These are phyloP conservation scores for Paelopatides confundens DNA, from an alignment of 53 echinoderm and acorn worm genomes.

Conservation along the genomic window DNA sequence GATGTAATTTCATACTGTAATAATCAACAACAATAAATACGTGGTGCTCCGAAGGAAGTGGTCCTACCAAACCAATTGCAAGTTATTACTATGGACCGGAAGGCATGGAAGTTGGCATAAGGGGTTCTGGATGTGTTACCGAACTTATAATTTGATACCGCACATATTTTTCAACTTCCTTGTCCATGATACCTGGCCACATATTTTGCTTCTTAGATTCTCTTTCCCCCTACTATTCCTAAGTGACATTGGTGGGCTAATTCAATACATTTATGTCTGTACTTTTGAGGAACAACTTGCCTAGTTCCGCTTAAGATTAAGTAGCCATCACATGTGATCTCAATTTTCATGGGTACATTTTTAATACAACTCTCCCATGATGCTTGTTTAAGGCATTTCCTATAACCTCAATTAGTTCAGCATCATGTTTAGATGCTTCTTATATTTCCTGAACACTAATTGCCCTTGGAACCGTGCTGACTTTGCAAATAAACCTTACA, in stretches of 20 bases:
- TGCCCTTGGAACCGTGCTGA: slow-evolving; percentile 22
- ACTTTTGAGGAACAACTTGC: neutral
- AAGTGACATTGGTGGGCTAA: neutral
- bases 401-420: slow-evolving; percentile 44
- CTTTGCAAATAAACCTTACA: too few relatives aligned
- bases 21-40: slow-evolving; percentile 56
- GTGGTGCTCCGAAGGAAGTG: slow-evolving; percentile 48
- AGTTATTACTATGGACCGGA: slow-evolving; percentile 54
- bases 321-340: neutral
- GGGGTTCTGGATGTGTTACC: slow-evolving; percentile 10
- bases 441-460: slow-evolving; percentile 32
- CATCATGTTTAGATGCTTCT: slow-evolving; percentile 24
- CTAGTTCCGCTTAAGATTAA: neutral
- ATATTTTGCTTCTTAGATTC: slow-evolving; percentile 66
- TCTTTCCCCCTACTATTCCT: slow-evolving; percentile 60
- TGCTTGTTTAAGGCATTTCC: neutral
- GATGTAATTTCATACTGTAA: slow-evolving; percentile 58
- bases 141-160: neutral
- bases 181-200: slow-evolving; percentile 67
- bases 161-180: slow-evolving; percentile 61
- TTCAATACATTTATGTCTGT: neutral
- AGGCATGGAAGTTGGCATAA: slow-evolving; percentile 3
- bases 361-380: neutral
- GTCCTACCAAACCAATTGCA: slow-evolving; percentile 21
- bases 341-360: neutral